A percentile compares a stretch with the other conserved stretches of the same genome.
phyloP scores from a whole-genome alignment of 64 coral and sea anemone species.

The Hydrozoanthus tunicans region DNA sequence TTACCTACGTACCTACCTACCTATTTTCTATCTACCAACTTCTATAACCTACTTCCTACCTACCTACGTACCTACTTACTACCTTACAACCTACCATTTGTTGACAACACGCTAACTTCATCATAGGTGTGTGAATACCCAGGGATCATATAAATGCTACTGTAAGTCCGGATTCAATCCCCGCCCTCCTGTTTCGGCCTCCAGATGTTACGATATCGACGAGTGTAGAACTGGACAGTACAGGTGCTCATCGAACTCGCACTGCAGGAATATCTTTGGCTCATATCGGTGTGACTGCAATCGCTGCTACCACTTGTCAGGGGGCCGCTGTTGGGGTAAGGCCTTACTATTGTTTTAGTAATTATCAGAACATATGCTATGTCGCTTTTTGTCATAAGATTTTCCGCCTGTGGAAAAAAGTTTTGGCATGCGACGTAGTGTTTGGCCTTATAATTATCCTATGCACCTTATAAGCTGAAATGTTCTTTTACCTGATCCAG shows the following conservation, averaged over 20 bases:
- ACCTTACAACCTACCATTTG: too few relatives aligned
- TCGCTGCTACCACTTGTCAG: conserved; percentile 30
- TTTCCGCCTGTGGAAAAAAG: too few relatives aligned
- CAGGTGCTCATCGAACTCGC: not conserved
- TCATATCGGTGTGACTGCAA: conserved; percentile 41
- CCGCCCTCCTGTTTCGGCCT: conserved; percentile 13
- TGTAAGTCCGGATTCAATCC: conserved; percentile 32
- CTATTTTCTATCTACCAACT: too few relatives aligned
- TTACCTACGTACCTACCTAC: not conserved
- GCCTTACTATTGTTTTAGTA: not conserved
- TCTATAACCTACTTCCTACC: too few relatives aligned
- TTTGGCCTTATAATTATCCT: too few relatives aligned
- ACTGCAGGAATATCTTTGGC: conserved; percentile 14
- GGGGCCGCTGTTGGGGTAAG: conserved; percentile 11
- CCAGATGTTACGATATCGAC: conserved; percentile 16
- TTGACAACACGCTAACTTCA: not conserved
- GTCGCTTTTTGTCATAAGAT: too few relatives aligned
- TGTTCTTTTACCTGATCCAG: too few relatives aligned
- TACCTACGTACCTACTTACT: too few relatives aligned
- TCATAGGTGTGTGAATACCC: conserved; percentile 11
- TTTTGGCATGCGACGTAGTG: too few relatives aligned
- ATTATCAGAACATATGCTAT: too few relatives aligned
- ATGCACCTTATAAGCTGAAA: too few relatives aligned
- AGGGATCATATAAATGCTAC: conserved; percentile 30
- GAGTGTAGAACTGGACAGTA: not conserved